Conservation (phyloP, 2,888 invertebrate genomes). For the Plagodis pulveraria region DNA sequence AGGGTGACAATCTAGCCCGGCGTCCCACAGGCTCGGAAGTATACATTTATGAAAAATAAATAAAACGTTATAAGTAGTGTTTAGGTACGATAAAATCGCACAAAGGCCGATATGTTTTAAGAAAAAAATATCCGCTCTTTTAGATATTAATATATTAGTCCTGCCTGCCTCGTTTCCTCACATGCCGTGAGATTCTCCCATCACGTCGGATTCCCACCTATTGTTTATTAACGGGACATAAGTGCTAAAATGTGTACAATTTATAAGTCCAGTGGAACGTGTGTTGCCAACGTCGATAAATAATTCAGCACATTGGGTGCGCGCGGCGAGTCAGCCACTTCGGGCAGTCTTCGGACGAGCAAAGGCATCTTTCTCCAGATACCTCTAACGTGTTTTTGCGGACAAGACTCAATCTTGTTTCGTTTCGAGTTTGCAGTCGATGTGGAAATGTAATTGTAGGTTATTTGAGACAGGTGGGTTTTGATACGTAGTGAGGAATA, state of each 20-base stretch:
- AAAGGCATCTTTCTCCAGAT: conserved; percentile 20
- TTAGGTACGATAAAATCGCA: too few species aligned
- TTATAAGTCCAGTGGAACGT: conserved; percentile 73
- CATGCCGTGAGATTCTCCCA: conserved; percentile 67
- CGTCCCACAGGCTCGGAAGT: too few species aligned
- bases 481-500: conserved; percentile 22
- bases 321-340: conserved; percentile 17
- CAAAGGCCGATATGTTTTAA: too few species aligned
- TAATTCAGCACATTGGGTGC: conserved; percentile 62
- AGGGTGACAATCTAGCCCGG: too few species aligned
- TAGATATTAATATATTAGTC: background rate
- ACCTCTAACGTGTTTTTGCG: conserved; percentile 32
- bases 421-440: conserved; percentile 36
- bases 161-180: conserved; percentile 22
- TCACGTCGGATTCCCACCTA: conserved; percentile 66
- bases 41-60: too few species aligned
- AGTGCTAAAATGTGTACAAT: conserved; percentile 82
- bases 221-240: conserved; percentile 83
- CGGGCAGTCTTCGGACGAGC: conserved; percentile 13
- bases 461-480: conserved; percentile 35
- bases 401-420: conserved; percentile 34
- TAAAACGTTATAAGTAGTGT: too few species aligned
- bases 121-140: too few species aligned
- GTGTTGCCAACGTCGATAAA: conserved; percentile 66
- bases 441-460: conserved; percentile 35